Percentiles rank a stretch among this genome's conserved stretches.
Conservation (phyloP, 2,113 vertebrate species). For the Phylloscopus trochiloides region DNA sequence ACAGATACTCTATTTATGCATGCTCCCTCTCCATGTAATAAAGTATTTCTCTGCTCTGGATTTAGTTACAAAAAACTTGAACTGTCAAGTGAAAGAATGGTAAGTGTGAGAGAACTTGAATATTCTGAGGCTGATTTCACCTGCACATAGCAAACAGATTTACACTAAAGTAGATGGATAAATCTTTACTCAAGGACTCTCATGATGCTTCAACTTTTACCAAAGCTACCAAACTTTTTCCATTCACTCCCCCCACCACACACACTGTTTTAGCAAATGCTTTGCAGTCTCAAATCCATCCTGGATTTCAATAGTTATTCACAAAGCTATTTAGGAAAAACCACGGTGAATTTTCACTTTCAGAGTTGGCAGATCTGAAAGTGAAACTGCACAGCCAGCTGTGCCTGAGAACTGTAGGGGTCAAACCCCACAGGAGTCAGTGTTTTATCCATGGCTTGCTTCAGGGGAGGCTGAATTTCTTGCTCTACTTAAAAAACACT, state of each 20-base stretch:
- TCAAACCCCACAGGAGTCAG: not conserved
- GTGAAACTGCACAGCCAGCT: not conserved
- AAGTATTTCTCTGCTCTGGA: not conserved
- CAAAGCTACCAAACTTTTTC: not conserved
- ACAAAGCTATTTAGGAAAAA: not conserved
- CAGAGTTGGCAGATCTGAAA: not conserved
- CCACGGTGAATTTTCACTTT: not conserved
- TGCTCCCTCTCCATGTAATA: not conserved
- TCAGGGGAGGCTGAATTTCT: not conserved
- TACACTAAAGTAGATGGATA: not conserved
- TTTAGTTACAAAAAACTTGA: not conserved
- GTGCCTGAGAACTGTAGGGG: not conserved
- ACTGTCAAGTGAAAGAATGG: accelerated
- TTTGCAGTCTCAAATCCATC: not conserved
- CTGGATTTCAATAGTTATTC: not conserved
- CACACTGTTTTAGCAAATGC: accelerated
- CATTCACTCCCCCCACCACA: not conserved
- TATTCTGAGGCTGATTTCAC: not conserved
- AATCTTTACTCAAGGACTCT: not conserved
- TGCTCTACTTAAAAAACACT: not conserved
- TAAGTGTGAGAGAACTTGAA: not conserved
- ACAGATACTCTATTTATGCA: not conserved
- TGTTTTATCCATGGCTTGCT: not conserved
- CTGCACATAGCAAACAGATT: not conserved
- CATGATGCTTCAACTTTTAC: not conserved